Evolutionary conservation across 23 tunicate genomes (phyloP), one percentile per base, ranked within the genome.

Genomic region (Trididemnum clinides): DNA sequence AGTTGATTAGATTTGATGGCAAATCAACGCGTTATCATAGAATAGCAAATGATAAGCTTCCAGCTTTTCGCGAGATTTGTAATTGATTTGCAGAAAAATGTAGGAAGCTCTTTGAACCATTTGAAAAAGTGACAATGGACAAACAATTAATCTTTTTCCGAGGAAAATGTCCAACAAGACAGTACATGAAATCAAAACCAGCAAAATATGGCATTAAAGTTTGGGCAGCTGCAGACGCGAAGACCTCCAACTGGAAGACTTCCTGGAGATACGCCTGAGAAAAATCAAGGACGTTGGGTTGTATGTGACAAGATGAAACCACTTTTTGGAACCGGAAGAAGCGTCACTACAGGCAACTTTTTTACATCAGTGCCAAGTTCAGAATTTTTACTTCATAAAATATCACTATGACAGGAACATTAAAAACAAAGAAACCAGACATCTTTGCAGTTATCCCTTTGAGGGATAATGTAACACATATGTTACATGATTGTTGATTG

Each of bases 171-270:
- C 76, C 76, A 28, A 69, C 31, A 37, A 69, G 76, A 69, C 76
- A 69, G 76, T 69, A 69, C 76, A 73, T 73, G 57, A 73, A 73
- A 73, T 73, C 80, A 73, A 73, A 73, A 38, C 80, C 80, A 73
- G 80, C 80, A 10, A 73, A 39, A 73, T 38, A 73, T 73, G 80
- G 80, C 20, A 73, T 73, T 36, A 73, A 73, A 73, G 57, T 73
- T 26, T 73, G 80, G 80, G 80, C 80, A 36, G 80, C 80, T 73
- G 80, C 80, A 73, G 80, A 73, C 57, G 80, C 38, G 80, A 73
- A 73, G 80, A 38, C 80, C 54, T 37, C 80, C 5, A 36, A 73
- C 57, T 38, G 54, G 57, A 36, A 73, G 28, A 73, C 54, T 36
- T 73, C 28, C 28, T 38, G 57, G 80, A 5, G 12, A 28, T 73